phyloP scores from a whole-genome alignment of 2,113 vertebrate genomes.

The Panthera uncia region DNA sequence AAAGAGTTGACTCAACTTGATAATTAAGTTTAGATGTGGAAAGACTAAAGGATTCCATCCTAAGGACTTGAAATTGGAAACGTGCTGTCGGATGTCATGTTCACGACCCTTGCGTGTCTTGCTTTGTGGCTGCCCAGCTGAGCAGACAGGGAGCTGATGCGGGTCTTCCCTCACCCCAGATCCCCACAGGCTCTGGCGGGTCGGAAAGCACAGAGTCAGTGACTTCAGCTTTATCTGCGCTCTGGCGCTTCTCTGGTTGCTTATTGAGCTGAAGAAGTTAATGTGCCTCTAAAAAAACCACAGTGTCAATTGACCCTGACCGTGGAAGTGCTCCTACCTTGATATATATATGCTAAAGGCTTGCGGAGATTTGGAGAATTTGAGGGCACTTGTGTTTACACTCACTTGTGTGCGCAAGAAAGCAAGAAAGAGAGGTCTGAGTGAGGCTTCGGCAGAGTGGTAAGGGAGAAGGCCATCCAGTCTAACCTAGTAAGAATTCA shows the following conservation, averaged over 20 bases:
- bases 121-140: rapidly evolving
- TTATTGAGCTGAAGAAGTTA: neutral
- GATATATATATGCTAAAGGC: neutral
- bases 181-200: rapidly evolving
- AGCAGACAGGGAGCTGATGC: rapidly evolving
- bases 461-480: rapidly evolving
- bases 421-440: neutral
- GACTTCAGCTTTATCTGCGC: neutral
- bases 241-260: neutral
- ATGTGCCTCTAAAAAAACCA: neutral
- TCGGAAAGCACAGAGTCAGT: neutral
- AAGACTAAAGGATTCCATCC: rapidly evolving
- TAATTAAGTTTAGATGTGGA: neutral
- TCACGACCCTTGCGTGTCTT: rapidly evolving
- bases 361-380: too few relatives aligned
- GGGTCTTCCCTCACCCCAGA: rapidly evolving
- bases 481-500: neutral
- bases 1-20: neutral
- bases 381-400: neutral
- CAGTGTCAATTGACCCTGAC: neutral
- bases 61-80: neutral
- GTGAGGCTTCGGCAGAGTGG: neutral
- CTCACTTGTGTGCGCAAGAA: neutral
- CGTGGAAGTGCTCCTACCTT: neutral
- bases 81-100: rapidly evolving